Conservation (phyloP, 1,140 invertebrate genomes). For the Heliconius melpomene region DNA sequence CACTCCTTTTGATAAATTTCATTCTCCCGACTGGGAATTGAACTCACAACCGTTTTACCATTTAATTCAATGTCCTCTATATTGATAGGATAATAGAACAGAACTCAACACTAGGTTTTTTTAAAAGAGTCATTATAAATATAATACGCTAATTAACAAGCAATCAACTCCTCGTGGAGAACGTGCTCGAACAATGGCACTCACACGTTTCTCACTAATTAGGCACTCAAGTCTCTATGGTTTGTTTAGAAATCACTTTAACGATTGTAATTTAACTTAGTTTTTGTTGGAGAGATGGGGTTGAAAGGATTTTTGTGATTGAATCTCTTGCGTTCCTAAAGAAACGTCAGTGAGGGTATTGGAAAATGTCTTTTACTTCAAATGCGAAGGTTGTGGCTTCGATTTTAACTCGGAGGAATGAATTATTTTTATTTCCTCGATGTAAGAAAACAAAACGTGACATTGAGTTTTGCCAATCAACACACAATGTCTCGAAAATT, state of each 20-base stretch:
- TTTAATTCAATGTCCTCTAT: background rate
- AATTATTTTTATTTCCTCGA: no score
- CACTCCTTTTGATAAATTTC: no score
- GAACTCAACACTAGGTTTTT: background rate
- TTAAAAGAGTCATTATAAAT: background rate
- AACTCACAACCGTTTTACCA: no score
- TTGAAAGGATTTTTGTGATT: background rate
- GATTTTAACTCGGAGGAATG: no score
- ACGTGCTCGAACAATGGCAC: slow-evolving; percentile 12
- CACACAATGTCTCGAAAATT: background rate
- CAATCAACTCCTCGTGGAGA: background rate
- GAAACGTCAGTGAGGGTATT: no score
- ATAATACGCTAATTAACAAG: slow-evolving; percentile 12
- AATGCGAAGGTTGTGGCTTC: no score
- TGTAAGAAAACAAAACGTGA: no score
- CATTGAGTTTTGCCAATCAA: background rate
- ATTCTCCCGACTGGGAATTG: no score
- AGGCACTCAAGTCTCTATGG: slow-evolving; percentile 7
- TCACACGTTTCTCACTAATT: background rate
- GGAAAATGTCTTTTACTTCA: no score
- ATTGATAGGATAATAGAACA: background rate
- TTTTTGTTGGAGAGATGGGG: background rate
- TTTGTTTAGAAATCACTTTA: slow-evolving; percentile 17
- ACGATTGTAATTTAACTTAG: slow-evolving; percentile 9
- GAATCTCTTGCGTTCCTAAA: no score